phyloP scores from a whole-genome alignment of 2,797 vertebrate species.

The Eurystomus glaucurus region DNA sequence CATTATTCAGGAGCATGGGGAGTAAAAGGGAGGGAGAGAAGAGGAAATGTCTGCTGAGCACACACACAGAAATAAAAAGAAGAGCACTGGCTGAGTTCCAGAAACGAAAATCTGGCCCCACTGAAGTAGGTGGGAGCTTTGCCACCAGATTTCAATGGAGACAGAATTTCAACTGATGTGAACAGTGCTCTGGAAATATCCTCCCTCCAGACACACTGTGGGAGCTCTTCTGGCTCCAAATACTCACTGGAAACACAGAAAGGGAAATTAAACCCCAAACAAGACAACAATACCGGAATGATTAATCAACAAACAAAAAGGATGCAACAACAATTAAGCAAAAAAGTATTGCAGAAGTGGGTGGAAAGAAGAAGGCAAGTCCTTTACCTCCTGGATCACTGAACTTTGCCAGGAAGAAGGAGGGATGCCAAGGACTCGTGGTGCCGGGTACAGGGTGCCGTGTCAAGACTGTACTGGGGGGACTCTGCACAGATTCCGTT shows the following conservation, averaged over 20 bases:
- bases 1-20: neutral
- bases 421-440: neutral
- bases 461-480: neutral
- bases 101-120: conserved; percentile 22
- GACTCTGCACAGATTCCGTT: neutral
- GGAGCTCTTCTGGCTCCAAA: conserved; percentile 39
- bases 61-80: neutral
- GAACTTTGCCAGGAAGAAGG: neutral
- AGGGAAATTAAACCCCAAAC: conserved; percentile 51
- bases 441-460: neutral
- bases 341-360: conserved; percentile 2
- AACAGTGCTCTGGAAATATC: conserved; percentile 34
- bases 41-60: neutral
- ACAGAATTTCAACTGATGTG: neutral
- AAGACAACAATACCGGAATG: conserved; percentile 35
- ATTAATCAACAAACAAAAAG: conserved; percentile 12
- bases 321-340: neutral
- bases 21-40: neutral
- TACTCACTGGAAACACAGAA: neutral
- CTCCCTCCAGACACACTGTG: conserved; percentile 41
- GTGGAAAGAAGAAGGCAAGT: neutral
- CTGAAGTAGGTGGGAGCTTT: conserved; percentile 6
- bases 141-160: conserved; percentile 30
- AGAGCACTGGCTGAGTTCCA: neutral
- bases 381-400: neutral